Base-by-base conservation (phyloP, 2,113 vertebrate genomes). In the Amphiprion percula region DNA sequence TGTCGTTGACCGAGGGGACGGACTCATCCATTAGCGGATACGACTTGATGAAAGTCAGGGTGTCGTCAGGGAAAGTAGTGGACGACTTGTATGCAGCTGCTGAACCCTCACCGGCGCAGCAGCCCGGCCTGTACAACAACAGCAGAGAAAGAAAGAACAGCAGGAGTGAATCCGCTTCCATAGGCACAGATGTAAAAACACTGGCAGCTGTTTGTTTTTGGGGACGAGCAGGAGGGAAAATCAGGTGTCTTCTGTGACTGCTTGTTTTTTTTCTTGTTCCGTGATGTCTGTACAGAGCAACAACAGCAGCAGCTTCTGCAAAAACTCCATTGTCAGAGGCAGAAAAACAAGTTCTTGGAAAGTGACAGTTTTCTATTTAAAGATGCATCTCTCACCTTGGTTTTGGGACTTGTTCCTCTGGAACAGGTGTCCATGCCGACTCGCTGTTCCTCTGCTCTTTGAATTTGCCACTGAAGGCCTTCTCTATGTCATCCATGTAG, bases 401-500 rank as follows among this genome's bases (percentile, higher is more conserved):
- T 0, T 92, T 96, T 0, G 98, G 98, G 39, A 99, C 97, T 58
- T 95, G 95, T 39, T 98, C 97, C 79, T 98, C 97, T 0, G 97
- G 95, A 53, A 99, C 96, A 0, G 97, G 94, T 0, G 94, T 94
- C 98, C 98, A 99, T 49, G 96, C 93, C 0, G 95, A 95, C 66
- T 97, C 94, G 0, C 95, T 93, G 47, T 96, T 97, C 19, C 93
- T 94, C 94, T 97, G 96, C 90, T 99, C 97, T 10, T 99, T 96
- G 67, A 99, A 99, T 88, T 96, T 96, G 11, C 98, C 97, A 4
- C 93, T 90, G 70, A 99, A 99, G 0, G 94, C 96, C n/a, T 77
- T 94, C 71, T 97, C 97, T 8, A 99, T 93, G n/a, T 98, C 98
- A 0, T 97, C 97, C 96, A 99, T 96, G 93, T 97, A 97, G 93